Base-by-base conservation (phyloP, 2,888 invertebrate genomes). In the Oscheius onirici region DNA sequence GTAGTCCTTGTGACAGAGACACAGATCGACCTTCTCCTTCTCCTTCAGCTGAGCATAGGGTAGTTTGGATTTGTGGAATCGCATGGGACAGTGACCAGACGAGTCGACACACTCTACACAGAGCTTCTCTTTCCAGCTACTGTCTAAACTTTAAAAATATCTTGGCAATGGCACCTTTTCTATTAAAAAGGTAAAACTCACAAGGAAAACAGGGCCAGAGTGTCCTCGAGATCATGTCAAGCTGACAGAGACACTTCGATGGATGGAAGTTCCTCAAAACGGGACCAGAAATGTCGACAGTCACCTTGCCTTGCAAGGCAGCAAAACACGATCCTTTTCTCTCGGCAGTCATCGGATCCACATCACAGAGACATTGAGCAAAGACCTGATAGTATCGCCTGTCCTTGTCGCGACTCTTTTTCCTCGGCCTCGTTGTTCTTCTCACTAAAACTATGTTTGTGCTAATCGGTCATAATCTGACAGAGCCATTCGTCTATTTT, bases 191-290 rank as follows among this genome's bases (percentile, higher is more conserved):
- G 43, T 15, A 46, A 46, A 61, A 73, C 82, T 80, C 49, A 86
- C 86, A 86, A 40, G 86, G 86, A 78, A 86, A 86, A 67, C 86
- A 86, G 0, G 86, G 86, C 86, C 86, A 86, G 2, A 86, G 52
- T 13, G 83, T 81, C 26, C 83, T 83, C 1, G 84, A 81, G n/a
- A 80, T 75, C 60, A 75, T 81, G 67, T 86, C 86, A 17, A 86
- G 61, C 55, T 86, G 87, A 63, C 86, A 86, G 11, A 86, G 70
- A 66, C 86, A 86, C 51, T 77, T 73, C 0, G 79, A 76, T 1
- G 80, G 82, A 43, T 78, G 75, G 44, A 84, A 79, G 28, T 80
- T 83, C 69, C 72, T 58, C 28, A 65, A 26, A 28, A 66, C 49
- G 5, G 72, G 54, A 17, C 70, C 74, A n/a, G 61, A 51, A 2